phyloP scores from a whole-genome alignment of 2,888 invertebrate genomes.

The Rotaria macrura region DNA sequence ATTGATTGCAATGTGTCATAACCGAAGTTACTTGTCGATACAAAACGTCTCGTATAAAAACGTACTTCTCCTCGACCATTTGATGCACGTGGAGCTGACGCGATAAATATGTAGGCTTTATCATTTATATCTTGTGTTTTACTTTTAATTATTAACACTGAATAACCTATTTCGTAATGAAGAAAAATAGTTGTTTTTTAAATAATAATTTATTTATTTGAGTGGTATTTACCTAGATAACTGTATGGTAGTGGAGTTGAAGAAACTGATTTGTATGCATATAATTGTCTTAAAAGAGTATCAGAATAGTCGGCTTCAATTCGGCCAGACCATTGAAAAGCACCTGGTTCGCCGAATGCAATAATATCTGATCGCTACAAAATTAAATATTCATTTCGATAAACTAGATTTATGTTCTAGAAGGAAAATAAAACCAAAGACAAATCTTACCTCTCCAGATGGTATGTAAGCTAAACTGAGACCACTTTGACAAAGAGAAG shows the following conservation, averaged over 20 bases:
- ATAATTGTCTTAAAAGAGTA: background rate
- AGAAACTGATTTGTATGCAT: background rate
- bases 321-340: conserved; percentile 10
- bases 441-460: background rate
- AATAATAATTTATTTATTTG: background rate
- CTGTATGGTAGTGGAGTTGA: background rate
- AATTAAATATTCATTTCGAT: background rate
- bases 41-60: conserved; percentile 14
- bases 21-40: background rate
- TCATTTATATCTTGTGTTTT: background rate
- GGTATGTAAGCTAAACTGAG: conserved; percentile 5
- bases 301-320: conserved; percentile 18
- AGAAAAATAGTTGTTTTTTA: background rate
- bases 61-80: background rate
- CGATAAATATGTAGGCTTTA: background rate
- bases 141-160: background rate
- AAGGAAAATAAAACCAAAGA: background rate
- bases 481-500: background rate
- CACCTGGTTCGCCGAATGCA: conserved; percentile 21
- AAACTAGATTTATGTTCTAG: no score
- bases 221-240: background rate
- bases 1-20: background rate
- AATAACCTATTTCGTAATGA: background rate
- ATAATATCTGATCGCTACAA: background rate
- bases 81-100: conserved; percentile 9